Conservation (phyloP, 23 tunicate species). For the Ciona savignyi region DNA sequence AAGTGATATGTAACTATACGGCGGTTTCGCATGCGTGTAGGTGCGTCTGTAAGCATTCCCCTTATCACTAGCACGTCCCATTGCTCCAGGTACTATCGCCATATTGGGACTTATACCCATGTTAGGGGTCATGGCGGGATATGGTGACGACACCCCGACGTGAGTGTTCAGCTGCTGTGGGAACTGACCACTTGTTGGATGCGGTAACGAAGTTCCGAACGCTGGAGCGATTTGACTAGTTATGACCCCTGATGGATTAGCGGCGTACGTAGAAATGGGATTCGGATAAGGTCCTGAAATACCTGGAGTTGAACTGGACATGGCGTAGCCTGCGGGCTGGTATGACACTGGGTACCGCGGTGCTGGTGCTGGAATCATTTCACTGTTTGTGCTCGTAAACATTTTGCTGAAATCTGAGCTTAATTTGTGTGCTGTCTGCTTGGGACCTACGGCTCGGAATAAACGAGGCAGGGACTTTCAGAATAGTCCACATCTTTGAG, state of each 20-base stretch:
- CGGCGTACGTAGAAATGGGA: constrained; percentile 13
- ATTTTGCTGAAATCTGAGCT: too few relatives aligned
- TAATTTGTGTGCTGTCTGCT: not conserved
- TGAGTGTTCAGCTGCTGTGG: constrained; percentile 39
- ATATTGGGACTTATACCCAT: constrained; percentile 79
- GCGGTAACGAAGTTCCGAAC: constrained; percentile 29
- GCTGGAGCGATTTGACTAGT: constrained; percentile 37
- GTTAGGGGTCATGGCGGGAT: constrained; percentile 57
- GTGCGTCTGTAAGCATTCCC: constrained; percentile 50
- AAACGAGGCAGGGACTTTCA: not conserved
- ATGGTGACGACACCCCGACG: constrained; percentile 42
- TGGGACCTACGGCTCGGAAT: not conserved
- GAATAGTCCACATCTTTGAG: not conserved
- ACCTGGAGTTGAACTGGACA: constrained; percentile 14
- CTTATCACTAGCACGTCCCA: constrained; percentile 37
- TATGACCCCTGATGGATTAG: constrained; percentile 30
- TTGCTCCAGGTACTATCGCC: constrained; percentile 53
- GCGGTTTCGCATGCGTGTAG: constrained; percentile 93
- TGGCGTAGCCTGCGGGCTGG: constrained; percentile 33
- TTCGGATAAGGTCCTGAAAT: constrained; percentile 29
- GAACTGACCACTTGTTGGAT: constrained; percentile 20
- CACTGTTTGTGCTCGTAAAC: constrained; percentile 5
- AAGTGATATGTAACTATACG: constrained; percentile 84
- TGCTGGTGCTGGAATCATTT: constrained; percentile 51
- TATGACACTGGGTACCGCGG: constrained; percentile 70